Evolutionary conservation across 53 echinoderm and acorn worm species (phyloP).

Genomic region (Paelopatides confundens): DNA sequence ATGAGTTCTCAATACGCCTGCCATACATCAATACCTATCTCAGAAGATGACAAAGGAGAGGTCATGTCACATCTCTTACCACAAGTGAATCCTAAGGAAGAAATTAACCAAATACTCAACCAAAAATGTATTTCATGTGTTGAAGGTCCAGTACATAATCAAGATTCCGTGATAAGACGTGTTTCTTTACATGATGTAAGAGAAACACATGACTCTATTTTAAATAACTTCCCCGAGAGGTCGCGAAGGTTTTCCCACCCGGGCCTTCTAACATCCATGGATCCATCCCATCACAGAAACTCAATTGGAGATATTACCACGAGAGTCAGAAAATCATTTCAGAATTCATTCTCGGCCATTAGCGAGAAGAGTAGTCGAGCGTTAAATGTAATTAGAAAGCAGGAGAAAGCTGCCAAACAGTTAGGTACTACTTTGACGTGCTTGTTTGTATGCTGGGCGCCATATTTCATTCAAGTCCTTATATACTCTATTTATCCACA

Average conservation of each 20-base stretch:
- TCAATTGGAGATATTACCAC: constrained; percentile 55
- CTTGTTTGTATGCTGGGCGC: constrained; percentile 92
- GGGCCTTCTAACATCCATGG: not conserved
- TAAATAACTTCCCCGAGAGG: not conserved
- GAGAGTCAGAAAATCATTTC: constrained; percentile 77
- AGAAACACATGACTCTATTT: not conserved
- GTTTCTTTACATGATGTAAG: not conserved
- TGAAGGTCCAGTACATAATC: not conserved
- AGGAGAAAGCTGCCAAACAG: constrained; percentile 97
- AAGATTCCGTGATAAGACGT: not conserved
- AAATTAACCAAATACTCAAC: not conserved
- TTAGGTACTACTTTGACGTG: constrained; percentile 87
- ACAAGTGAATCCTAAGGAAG: not conserved
- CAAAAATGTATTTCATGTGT: not conserved
- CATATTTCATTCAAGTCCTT: constrained; percentile 91
- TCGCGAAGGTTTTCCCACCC: constrained; percentile 4
- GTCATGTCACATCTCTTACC: not conserved
- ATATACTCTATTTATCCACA: constrained; percentile 78
- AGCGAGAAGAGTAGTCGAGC: constrained; percentile 89
- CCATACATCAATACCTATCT: not conserved
- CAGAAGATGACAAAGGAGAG: not conserved
- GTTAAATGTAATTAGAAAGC: constrained; percentile 76
- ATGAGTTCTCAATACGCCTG: not conserved
- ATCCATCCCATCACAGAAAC: not conserved
- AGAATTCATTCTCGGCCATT: constrained; percentile 83